A percentile compares a stretch with the other conserved stretches of the same genome.
These are phyloP conservation scores for Lithobates sylvaticus DNA, from an alignment of 2,797 vertebrate species.

Conservation along the genomic window DNA sequence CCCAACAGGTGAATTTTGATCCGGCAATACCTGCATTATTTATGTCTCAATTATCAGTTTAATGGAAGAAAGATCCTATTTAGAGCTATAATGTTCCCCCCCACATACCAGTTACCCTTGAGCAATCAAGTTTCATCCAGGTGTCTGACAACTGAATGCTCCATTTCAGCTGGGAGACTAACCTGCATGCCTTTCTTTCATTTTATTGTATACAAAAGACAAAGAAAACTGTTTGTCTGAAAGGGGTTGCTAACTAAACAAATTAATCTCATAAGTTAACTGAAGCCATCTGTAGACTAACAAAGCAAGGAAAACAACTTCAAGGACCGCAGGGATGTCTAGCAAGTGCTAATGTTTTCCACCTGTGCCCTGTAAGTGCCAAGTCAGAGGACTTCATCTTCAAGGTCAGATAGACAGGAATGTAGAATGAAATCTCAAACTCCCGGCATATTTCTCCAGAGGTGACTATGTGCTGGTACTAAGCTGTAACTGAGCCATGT, in stretches of 20 bases:
- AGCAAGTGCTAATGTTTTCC: constrained; percentile 41
- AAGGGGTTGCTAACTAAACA: constrained; percentile 15
- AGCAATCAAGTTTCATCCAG: background rate
- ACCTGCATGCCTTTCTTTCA: constrained; percentile 11
- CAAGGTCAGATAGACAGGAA: constrained; percentile 44
- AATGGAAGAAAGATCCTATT: background rate
- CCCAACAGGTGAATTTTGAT: too few species aligned
- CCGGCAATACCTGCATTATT: background rate
- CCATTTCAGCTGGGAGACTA: background rate
- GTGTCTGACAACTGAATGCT: background rate
- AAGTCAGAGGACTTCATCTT: constrained; percentile 27
- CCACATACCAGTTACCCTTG: background rate
- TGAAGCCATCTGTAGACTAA: constrained; percentile 7
- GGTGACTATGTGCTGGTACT: background rate
- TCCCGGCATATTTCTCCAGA: constrained; percentile 10
- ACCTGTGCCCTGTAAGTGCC: constrained; percentile 36
- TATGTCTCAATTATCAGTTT: background rate
- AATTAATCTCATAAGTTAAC: constrained; percentile 25
- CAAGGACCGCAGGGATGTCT: constrained; percentile 7
- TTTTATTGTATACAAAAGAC: constrained; percentile 18
- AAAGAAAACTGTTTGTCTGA: constrained; percentile 39
- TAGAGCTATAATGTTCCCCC: background rate
- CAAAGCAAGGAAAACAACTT: constrained; percentile 5
- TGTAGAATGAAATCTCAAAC: constrained; percentile 14
- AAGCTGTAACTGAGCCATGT: constrained; percentile 11